Conservation (phyloP, 2,113 vertebrate genomes). For the Procavia capensis region DNA sequence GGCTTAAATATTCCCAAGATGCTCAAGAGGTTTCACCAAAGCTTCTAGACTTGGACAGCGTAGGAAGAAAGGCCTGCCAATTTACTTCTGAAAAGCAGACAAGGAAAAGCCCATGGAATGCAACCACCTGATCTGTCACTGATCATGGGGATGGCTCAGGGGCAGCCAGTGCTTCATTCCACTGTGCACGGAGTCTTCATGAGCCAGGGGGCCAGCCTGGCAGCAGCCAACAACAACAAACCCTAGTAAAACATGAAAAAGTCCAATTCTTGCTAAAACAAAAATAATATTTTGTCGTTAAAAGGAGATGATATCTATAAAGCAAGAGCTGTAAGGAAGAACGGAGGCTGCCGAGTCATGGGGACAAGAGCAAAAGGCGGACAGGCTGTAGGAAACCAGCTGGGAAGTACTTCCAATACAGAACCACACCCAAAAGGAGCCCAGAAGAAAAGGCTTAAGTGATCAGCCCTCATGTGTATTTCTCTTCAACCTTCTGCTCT, state of each 20-base stretch:
- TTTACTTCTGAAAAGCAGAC: not conserved
- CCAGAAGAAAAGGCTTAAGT: not conserved
- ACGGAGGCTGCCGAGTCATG: not conserved
- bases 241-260: not conserved
- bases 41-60: not conserved
- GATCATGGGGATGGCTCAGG: not conserved
- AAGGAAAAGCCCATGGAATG: not conserved
- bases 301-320: not conserved
- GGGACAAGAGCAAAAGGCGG: not conserved
- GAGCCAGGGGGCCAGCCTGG: not conserved
- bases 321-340: not conserved
- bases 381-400: rapidly evolving
- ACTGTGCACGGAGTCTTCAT: not conserved
- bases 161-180: not conserved
- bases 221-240: not conserved
- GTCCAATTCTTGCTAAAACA: not conserved
- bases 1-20: not conserved
- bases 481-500: not conserved
- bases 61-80: not conserved
- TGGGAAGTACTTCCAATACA: not conserved
- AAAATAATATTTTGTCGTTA: not conserved
- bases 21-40: not conserved
- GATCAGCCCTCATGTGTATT: too few species aligned
- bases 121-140: not conserved
- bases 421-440: not conserved